These are phyloP conservation scores for Apodemus sylvaticus DNA, from an alignment of 2,113 vertebrate genomes.

Conservation along the genomic window DNA sequence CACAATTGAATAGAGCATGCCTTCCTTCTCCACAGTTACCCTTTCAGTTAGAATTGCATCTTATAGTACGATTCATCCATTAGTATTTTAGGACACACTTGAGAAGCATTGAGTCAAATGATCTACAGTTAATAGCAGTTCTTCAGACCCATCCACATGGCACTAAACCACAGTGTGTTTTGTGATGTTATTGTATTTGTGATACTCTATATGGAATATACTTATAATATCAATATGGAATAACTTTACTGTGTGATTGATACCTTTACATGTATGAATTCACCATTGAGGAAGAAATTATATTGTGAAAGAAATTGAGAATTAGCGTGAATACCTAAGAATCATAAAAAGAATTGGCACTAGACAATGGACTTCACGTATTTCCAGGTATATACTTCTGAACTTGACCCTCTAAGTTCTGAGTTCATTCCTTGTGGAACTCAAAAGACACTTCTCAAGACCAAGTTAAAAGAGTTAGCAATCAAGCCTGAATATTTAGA, in stretches of 20 bases:
- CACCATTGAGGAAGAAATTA: neutral
- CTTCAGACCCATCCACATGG: neutral
- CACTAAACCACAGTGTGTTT: neutral
- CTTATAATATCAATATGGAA: neutral
- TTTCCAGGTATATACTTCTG: neutral
- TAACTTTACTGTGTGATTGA: neutral
- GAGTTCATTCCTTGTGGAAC: neutral
- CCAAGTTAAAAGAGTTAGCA: neutral
- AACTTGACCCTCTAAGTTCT: neutral
- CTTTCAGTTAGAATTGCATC: neutral
- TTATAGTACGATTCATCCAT: neutral
- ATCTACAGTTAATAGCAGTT: neutral
- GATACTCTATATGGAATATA: neutral
- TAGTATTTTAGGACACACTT: neutral
- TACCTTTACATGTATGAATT: neutral
- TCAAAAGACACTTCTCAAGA: neutral
- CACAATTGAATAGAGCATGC: neutral
- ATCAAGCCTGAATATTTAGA: neutral
- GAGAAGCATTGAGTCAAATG: neutral
- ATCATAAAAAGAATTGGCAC: neutral
- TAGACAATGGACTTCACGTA: neutral
- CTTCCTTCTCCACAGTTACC: neutral
- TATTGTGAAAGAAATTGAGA: neutral
- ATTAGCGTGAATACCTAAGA: neutral
- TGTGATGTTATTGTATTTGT: neutral